Evolutionary conservation across 2,888 invertebrate genomes (phyloP).

Genomic region (Chrysina gloriosa): DNA sequence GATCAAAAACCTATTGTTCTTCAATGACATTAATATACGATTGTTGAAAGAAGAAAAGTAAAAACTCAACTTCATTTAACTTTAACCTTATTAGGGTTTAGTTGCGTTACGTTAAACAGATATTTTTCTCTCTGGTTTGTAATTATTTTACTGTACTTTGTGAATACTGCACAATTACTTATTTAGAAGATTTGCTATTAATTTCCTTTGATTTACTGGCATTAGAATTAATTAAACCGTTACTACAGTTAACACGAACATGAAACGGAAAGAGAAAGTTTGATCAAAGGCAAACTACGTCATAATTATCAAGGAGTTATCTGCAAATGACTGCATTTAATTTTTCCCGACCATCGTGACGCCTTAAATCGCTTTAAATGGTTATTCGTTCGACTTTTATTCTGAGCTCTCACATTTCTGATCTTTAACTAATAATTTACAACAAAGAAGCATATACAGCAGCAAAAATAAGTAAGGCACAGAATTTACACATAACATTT

Average conservation of each 20-base stretch:
- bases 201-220: constrained; percentile 6
- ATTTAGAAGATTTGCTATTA: background rate
- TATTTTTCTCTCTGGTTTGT: too few species aligned
- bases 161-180: too few species aligned
- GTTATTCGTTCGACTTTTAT: constrained; percentile 11
- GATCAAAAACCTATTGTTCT: background rate
- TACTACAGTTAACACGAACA: background rate
- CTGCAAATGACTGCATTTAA: constrained; percentile 9
- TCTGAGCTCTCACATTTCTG: background rate
- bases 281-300: background rate
- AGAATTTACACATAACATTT: too few species aligned
- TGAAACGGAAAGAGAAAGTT: constrained; percentile 32
- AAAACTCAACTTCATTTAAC: too few species aligned
- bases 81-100: too few species aligned
- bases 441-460: too few species aligned
- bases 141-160: too few species aligned
- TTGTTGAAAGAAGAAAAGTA: too few species aligned
- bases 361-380: constrained; percentile 1
- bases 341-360: background rate
- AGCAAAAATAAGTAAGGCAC: too few species aligned
- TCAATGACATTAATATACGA: too few species aligned
- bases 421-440: too few species aligned
- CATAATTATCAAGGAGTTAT: constrained; percentile 32
- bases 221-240: constrained; percentile 12
- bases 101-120: too few species aligned